Conservation (phyloP, 2,113 vertebrate genomes). For the Melanotaenia duboulayi region DNA sequence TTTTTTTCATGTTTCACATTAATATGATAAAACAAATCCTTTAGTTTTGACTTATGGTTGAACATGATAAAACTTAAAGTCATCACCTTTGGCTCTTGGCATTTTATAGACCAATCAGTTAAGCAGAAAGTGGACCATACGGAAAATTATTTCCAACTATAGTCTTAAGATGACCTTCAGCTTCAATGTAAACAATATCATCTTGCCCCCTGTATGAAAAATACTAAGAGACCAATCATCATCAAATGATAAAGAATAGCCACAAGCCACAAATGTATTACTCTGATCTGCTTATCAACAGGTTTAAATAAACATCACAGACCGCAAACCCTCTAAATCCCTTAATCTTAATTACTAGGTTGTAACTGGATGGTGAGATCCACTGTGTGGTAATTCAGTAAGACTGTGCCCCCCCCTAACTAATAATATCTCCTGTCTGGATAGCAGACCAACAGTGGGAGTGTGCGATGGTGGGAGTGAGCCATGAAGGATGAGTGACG, state of each 20-base stretch:
- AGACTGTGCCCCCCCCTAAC: slow-evolving; percentile 62
- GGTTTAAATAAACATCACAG: slow-evolving; percentile 54
- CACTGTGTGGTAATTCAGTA: slow-evolving; percentile 77
- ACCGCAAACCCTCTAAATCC: slow-evolving; percentile 65
- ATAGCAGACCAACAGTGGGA: slow-evolving; percentile 47
- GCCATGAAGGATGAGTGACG: too few relatives aligned
- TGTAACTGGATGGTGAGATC: slow-evolving; percentile 60
- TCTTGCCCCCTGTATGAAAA: background rate
- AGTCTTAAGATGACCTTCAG: background rate
- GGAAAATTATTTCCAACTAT: background rate
- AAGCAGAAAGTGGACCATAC: background rate
- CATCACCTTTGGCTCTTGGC: background rate
- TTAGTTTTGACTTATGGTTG: too few relatives aligned
- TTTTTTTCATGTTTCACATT: background rate
- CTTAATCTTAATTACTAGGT: slow-evolving; percentile 72
- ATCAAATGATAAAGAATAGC: background rate
- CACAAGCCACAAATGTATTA: slow-evolving; percentile 19
- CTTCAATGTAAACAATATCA: background rate
- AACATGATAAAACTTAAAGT: too few relatives aligned
- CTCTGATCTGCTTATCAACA: slow-evolving; percentile 47
- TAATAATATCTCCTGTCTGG: slow-evolving; percentile 76
- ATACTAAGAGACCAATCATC: background rate
- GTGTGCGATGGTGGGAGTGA: background rate
- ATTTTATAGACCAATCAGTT: background rate
- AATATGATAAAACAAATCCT: background rate